Base-by-base conservation (phyloP, 1,140 invertebrate species). In the Atta texana region DNA sequence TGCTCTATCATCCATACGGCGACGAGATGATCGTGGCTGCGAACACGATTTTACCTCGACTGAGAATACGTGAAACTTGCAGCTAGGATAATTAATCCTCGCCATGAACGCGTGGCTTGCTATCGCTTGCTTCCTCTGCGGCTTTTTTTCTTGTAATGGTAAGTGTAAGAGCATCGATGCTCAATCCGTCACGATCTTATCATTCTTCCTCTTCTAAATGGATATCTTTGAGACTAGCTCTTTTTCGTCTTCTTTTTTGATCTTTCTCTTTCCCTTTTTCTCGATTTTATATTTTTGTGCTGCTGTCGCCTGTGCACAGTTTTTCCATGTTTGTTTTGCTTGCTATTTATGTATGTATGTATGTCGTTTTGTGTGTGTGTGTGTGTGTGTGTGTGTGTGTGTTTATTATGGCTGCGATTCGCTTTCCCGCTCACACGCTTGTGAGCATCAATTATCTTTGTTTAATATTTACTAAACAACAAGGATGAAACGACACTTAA, bases 1-100 rank as follows among this genome's bases (percentile, higher is more conserved):
- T 3, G 12, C 31, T 78, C 16, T n/a, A 3, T n/a, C 28, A 28
- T 34, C 4, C 16, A 66, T 16, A 21, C 21, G 18, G 8, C 44
- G 18, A 64, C 18, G 59, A 78, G 76, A 78, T 78, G 76, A 78
- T 66, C 59, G 44, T 18, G 18, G 53, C 6, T 51, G 24, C 12
- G 18, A n/a, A 7, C 24, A 39, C 12, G 5, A 24, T 24, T 24
- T 7, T 0, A 3, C 7, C n/a, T 77, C 57, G 28, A 74, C 14
- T 16, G 31, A 49, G 57, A 59, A 63, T 49, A 44, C 57, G 57
- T 64, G 21, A 77, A 64, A 21, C 16, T 28, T 49, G 34, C 14
- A n/a, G 21, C 5, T 77, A 63, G 24, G 18, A 77, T 18, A 44
- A 44, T 64, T 44, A 12, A 24, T 51, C 39, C 16, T 3, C 34